These are phyloP conservation scores for Melolontha melolontha DNA, from an alignment of 2,888 invertebrate species.

Conservation along the genomic window DNA sequence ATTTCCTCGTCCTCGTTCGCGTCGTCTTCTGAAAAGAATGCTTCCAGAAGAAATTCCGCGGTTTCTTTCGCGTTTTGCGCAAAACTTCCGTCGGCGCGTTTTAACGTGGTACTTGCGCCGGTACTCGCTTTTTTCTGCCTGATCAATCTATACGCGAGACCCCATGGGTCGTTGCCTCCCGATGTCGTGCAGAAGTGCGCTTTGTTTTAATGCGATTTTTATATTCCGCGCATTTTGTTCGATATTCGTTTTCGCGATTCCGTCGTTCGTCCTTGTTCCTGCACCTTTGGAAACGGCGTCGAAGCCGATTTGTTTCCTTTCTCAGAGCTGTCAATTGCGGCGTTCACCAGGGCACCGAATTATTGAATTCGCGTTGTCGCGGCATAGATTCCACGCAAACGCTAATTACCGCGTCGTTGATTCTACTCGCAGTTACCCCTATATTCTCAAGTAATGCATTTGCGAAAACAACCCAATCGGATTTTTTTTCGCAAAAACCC, in stretches of 20 bases:
- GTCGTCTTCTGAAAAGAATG: constrained; percentile 36
- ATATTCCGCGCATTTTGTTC: background rate
- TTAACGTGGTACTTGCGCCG: too few relatives aligned
- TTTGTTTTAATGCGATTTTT: constrained; percentile 16
- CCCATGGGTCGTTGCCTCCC: constrained; percentile 42
- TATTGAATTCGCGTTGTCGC: constrained; percentile 7
- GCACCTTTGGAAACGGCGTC: constrained; percentile 23
- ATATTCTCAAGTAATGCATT: background rate
- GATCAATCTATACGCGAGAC: constrained; percentile 33
- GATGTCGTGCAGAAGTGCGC: constrained; percentile 31
- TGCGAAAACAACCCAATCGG: background rate
- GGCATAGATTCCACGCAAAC: constrained; percentile 39
- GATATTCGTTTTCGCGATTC: constrained; percentile 5
- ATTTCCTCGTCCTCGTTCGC: background rate
- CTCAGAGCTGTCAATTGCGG: constrained; percentile 27
- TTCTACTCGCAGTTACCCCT: background rate
- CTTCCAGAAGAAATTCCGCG: constrained; percentile 6
- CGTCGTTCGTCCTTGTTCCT: constrained; percentile 4
- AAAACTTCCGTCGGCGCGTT: too few relatives aligned
- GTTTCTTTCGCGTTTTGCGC: too few relatives aligned
- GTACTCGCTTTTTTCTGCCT: constrained; percentile 11
- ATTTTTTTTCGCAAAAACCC: constrained; percentile 12
- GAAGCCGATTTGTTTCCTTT: constrained; percentile 2
- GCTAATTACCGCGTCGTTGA: constrained; percentile 22
- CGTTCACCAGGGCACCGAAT: constrained; percentile 45